Evolutionary conservation across 2,888 invertebrate genomes (phyloP).

Genomic region (Agriotes lineatus): DNA sequence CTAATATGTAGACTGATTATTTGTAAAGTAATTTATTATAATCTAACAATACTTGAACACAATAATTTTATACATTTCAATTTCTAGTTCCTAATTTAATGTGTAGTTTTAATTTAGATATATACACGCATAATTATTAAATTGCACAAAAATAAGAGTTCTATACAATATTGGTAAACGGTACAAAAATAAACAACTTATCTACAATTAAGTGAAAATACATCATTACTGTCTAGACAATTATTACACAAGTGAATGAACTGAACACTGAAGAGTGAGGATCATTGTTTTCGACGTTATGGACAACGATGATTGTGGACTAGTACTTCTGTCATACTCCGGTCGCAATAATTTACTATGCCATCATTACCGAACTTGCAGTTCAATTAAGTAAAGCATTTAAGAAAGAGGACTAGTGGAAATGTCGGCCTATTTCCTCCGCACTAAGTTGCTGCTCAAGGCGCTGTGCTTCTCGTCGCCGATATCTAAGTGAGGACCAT

Average conservation of each 20-base stretch:
- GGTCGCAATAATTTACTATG: constrained; percentile 17
- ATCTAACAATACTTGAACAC: constrained; percentile 40
- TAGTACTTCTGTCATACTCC: constrained; percentile 19
- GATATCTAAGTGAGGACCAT: constrained; percentile 65
- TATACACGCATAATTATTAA: constrained; percentile 42
- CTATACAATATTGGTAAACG: constrained; percentile 34
- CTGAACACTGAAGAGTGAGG: neutral
- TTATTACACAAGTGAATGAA: constrained; percentile 18
- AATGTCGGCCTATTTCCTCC: constrained; percentile 31
- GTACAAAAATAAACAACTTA: constrained; percentile 27
- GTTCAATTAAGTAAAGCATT: constrained; percentile 28
- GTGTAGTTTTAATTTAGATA: constrained; percentile 42
- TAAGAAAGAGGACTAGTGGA: constrained; percentile 35
- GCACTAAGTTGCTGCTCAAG: constrained; percentile 55
- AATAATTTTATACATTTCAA: constrained; percentile 47
- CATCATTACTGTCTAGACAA: constrained; percentile 22
- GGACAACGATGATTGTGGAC: constrained; percentile 19
- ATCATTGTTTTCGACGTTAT: constrained; percentile 30
- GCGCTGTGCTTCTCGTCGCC: constrained; percentile 53
- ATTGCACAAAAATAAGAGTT: constrained; percentile 43
- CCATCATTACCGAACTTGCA: constrained; percentile 66
- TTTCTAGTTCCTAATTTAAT: constrained; percentile 43
- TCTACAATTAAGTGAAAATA: constrained; percentile 31
- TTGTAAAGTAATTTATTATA: constrained; percentile 29
- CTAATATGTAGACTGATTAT: no score